These are phyloP conservation scores for Meleagris gallopavo DNA, from an alignment of 2,113 vertebrate genomes.

Conservation along the genomic window DNA sequence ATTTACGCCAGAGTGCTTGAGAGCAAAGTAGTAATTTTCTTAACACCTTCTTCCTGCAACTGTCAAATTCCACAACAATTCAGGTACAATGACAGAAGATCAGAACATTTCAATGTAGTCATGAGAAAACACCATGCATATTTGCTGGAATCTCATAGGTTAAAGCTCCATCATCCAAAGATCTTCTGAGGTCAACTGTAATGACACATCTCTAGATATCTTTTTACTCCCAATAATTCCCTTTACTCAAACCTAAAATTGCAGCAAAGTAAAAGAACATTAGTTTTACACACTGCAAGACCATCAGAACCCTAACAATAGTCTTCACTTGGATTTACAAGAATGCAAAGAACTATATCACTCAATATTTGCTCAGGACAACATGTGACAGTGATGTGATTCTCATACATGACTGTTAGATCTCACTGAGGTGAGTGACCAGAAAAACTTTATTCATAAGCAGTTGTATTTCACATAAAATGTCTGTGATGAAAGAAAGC, in stretches of 20 bases:
- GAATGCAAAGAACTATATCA: neutral
- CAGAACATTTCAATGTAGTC: neutral
- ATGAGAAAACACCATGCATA: neutral
- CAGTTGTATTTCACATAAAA: neutral
- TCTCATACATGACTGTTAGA: neutral
- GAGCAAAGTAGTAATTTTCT: neutral
- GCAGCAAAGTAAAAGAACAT: neutral
- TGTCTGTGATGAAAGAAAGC: neutral
- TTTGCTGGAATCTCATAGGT: neutral
- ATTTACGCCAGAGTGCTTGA: neutral
- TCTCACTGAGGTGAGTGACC: neutral
- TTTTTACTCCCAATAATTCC: neutral
- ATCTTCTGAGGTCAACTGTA: neutral
- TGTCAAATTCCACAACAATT: neutral
- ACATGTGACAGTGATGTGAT: neutral
- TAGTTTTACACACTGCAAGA: neutral
- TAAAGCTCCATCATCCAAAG: neutral
- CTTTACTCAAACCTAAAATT: neutral
- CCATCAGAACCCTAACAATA: neutral
- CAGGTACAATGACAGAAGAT: neutral
- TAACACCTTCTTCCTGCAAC: neutral
- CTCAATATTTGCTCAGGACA: accelerated
- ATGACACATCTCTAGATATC: neutral
- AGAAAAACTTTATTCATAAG: neutral
- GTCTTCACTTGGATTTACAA: neutral